Evolutionary conservation across 2,797 vertebrate species (phyloP).

Genomic region (Tadarida brasiliensis): DNA sequence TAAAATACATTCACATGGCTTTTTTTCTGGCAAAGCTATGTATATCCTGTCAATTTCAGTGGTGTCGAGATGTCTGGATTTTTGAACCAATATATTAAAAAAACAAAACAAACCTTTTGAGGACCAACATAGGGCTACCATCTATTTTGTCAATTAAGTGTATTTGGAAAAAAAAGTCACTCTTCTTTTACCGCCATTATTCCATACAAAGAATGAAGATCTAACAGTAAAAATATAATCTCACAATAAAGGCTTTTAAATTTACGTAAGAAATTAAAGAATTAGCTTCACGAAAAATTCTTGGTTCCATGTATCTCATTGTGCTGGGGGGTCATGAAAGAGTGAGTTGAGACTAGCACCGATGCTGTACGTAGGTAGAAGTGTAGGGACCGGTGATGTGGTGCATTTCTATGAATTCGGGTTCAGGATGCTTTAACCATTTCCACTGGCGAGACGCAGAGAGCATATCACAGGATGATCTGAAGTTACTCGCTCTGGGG

Average conservation of each 20-base stretch:
- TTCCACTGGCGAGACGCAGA: background rate
- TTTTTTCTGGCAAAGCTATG: slow-evolving; percentile 30
- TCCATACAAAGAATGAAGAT: background rate
- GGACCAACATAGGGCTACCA: background rate
- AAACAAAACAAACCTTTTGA: background rate
- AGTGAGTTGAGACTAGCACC: background rate
- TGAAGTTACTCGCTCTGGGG: background rate
- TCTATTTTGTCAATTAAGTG: slow-evolving; percentile 49
- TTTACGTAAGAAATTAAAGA: background rate
- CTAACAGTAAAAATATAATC: slow-evolving; percentile 4
- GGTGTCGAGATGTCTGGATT: slow-evolving; percentile 29
- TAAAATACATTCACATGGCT: slow-evolving; percentile 41
- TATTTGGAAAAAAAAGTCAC: background rate
- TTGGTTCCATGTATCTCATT: slow-evolving; percentile 25
- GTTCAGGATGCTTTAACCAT: slow-evolving; percentile 18
- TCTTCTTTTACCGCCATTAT: background rate
- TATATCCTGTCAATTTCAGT: background rate
- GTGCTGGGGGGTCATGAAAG: background rate
- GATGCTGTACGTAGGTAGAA: background rate
- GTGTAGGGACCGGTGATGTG: background rate
- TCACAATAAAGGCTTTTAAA: background rate
- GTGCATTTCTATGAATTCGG: background rate
- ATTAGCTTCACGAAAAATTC: background rate
- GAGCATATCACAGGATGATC: background rate
- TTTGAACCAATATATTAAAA: background rate